Base-by-base conservation (phyloP, 2,888 invertebrate species). In the Coelopa pilipes region DNA sequence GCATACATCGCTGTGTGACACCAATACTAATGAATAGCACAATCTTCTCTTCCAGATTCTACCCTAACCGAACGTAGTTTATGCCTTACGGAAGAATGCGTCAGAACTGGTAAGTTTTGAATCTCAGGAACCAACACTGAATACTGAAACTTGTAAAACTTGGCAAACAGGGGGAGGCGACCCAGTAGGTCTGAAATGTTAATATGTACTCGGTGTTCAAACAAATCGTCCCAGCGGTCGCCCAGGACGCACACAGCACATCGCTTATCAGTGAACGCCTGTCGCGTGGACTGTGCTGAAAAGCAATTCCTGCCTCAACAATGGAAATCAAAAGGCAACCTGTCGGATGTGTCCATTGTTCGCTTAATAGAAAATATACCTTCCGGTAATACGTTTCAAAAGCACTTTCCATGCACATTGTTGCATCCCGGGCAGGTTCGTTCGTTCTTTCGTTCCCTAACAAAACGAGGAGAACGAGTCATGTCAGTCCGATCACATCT, bases 41-140 rank as follows among this genome's bases (percentile, higher is more conserved):
- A 2, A 2, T 34, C 34, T 34, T 34, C 34, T 34, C 34, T 76
- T 77, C 0, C 63, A 79, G 79, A 60, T 62, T 59, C 60, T 12
- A 70, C 59, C 19, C 45, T 15, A 46, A 77, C 77, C 60, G 78
- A 75, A 63, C 81, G 80, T 69, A 82, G 81, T 77, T 84, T 91
- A 78, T 91, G 91, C 85, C 87, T 91, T 80, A 89, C 90, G 13
- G 89, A 90, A 82, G 90, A 90, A 83, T 91, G 91, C 83, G 90
- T 91, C 73, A 87, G 89, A 82, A 91, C 91, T 84, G 91, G 91
- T 91, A 85, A 89, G 87, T 71, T 21, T 34, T 34, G 34, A 34
- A 34, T 34, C 34, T 34, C 4, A 2, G 34, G 7, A 7, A 4
- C 34, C 34, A n/a, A n/a, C n/a, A n/a, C n/a, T n/a, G n/a, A n/a